Percentiles rank a stretch among this genome's conserved stretches.
Evolutionary conservation across 2,113 vertebrate species (phyloP).

Genomic region (Mesoclemmys tuberculata): DNA sequence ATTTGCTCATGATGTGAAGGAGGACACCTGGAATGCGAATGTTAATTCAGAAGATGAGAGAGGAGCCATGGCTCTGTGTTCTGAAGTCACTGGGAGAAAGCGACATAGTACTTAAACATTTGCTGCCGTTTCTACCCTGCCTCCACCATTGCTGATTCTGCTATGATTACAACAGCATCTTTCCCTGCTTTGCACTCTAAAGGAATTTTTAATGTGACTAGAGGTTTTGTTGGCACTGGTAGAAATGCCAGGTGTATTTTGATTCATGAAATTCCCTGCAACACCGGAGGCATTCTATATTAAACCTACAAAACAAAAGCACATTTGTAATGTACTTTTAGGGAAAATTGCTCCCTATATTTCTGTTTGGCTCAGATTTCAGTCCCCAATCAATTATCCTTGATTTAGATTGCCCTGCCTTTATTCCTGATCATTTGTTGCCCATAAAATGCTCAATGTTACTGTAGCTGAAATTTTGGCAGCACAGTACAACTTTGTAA

Average conservation of each 20-base stretch:
- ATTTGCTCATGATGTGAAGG: background rate
- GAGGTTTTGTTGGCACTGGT: background rate
- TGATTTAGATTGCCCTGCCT: slow-evolving; percentile 39
- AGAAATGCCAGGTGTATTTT: background rate
- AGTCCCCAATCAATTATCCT: background rate
- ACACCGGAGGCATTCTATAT: slow-evolving; percentile 8
- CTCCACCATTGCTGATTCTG: background rate
- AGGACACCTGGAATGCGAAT: background rate
- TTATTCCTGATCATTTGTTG: slow-evolving; percentile 17
- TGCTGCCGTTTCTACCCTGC: background rate
- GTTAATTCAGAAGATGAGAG: background rate
- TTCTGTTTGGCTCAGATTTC: background rate
- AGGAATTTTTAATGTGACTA: background rate
- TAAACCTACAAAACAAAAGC: slow-evolving; percentile 30
- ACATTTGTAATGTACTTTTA: background rate
- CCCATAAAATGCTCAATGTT: background rate
- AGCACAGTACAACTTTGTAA: background rate
- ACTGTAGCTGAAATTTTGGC: background rate
- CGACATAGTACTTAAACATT: background rate
- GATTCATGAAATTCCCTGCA: slow-evolving; percentile 20
- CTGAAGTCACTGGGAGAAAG: background rate
- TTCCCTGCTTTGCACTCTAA: slow-evolving; percentile 1
- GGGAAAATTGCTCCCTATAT: background rate
- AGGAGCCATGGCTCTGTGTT: background rate
- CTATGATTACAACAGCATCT: background rate